These are phyloP conservation scores for Diloba caeruleocephala DNA, from an alignment of 2,888 invertebrate genomes.

Conservation along the genomic window DNA sequence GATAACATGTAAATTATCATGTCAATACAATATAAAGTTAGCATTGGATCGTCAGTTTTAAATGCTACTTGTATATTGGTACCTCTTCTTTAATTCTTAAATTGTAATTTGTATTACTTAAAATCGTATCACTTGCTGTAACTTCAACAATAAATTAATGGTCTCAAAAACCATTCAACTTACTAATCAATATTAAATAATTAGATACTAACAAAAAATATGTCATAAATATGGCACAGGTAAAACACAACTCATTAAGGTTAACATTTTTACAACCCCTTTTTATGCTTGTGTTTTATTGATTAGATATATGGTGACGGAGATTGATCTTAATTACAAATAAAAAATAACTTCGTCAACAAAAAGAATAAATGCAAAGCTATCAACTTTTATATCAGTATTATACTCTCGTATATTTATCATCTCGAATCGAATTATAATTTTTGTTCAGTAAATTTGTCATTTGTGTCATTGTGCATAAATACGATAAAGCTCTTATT, in stretches of 20 bases:
- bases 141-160: not conserved
- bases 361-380: conserved; percentile 5
- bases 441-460: conserved; percentile 39
- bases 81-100: no score
- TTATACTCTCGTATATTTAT: conserved; percentile 21
- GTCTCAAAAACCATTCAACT: not conserved
- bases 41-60: not conserved
- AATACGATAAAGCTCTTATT: conserved; percentile 21
- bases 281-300: not conserved
- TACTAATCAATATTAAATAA: not conserved
- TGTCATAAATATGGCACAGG: not conserved
- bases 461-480: conserved; percentile 27
- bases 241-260: conserved; percentile 2
- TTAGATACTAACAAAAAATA: not conserved
- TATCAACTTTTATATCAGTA: conserved; percentile 9
- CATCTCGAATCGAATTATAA: conserved; percentile 15
- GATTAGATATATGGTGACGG: conserved; percentile 18
- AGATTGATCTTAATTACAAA: conserved; percentile 14
- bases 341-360: not conserved
- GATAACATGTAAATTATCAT: conserved; percentile 29
- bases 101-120: no score
- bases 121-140: not conserved
- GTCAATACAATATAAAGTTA: conserved; percentile 5
- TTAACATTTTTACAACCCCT: conserved; percentile 12
- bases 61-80: conserved; percentile 2